Percentiles rank a stretch among this genome's conserved stretches.
These are phyloP conservation scores for Podilymbus podiceps DNA, from an alignment of 2,113 vertebrate genomes.

Conservation along the genomic window DNA sequence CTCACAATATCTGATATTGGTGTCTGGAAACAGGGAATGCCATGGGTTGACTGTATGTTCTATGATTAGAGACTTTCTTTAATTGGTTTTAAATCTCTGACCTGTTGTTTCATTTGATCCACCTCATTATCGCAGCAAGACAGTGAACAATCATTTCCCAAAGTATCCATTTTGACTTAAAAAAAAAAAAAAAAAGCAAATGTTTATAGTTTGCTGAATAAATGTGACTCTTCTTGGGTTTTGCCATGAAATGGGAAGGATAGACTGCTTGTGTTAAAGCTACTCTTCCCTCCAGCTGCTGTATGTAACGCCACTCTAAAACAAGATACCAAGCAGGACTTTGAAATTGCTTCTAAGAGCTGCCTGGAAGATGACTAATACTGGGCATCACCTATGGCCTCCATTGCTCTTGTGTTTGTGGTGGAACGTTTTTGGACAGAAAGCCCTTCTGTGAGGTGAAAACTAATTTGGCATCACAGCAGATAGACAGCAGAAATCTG, in stretches of 20 bases:
- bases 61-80: background rate
- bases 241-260: background rate
- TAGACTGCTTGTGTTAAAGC: background rate
- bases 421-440: background rate
- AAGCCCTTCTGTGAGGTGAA: background rate
- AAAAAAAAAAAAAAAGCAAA: too few species aligned
- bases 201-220: background rate
- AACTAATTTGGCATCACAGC: background rate
- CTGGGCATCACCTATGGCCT: background rate
- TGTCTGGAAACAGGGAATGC: background rate
- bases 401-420: background rate
- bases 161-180: background rate
- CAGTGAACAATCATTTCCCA: background rate
- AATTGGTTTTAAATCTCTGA: background rate
- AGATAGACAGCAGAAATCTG: background rate
- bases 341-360: background rate
- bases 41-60: background rate
- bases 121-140: background rate
- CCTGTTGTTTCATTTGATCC: background rate
- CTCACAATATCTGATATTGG: background rate
- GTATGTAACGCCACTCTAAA: background rate
- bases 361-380: background rate
- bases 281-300: background rate
- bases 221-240: background rate
- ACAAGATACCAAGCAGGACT: background rate